A percentile compares a stretch with the other conserved stretches of the same genome.
Conservation (phyloP, 2,113 vertebrate species). For the Microcebus jonahi region DNA sequence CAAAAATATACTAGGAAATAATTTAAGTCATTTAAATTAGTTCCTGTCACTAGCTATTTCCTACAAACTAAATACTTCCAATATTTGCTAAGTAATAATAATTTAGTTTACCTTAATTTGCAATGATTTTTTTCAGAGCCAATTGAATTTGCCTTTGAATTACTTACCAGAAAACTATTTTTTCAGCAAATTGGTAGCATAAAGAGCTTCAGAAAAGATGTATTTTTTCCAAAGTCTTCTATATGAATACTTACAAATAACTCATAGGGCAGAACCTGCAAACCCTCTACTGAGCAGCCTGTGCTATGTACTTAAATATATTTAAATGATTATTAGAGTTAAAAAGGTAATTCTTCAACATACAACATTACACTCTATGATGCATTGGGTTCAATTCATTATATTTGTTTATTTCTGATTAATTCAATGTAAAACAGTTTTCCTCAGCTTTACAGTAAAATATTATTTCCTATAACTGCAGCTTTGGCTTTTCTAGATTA, state of each 20-base stretch:
- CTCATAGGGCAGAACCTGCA: background rate
- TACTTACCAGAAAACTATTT: background rate
- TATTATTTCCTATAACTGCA: background rate
- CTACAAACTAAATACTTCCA: background rate
- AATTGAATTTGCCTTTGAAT: background rate
- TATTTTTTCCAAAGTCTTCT: background rate
- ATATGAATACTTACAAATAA: background rate
- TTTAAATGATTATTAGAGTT: background rate
- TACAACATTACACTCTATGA: background rate
- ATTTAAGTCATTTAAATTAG: background rate
- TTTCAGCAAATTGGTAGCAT: background rate
- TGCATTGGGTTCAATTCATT: background rate
- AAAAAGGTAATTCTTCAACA: background rate
- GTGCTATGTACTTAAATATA: background rate
- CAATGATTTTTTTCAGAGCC: background rate
- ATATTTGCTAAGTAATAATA: background rate
- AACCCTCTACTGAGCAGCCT: background rate
- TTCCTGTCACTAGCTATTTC: background rate
- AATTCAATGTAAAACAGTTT: background rate
- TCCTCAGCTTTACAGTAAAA: background rate
- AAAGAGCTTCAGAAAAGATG: background rate
- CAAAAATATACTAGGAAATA: background rate
- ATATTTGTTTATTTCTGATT: background rate
- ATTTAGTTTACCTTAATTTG: background rate
- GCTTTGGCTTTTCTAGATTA: background rate